Evolutionary conservation across 1,140 invertebrate genomes (phyloP).

Genomic region (Tribolium madens): DNA sequence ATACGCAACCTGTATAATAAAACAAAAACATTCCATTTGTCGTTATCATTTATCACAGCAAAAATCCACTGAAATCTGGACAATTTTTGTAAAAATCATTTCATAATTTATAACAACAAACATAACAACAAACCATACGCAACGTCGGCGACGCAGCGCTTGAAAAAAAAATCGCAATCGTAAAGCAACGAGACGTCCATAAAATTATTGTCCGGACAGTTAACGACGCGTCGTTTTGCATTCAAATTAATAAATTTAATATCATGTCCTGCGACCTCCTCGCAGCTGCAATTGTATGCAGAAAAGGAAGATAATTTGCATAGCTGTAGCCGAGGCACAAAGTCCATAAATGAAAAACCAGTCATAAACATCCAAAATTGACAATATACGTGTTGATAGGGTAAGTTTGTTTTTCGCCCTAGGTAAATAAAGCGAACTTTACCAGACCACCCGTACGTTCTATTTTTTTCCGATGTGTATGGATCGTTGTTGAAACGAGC

Average conservation of each 20-base stretch:
- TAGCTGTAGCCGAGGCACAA: too few species aligned
- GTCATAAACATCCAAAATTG: not conserved
- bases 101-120: too few species aligned
- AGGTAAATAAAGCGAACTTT: too few species aligned
- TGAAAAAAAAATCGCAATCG: not conserved
- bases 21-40: not conserved
- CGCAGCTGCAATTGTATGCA: slow-evolving; percentile 27
- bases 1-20: too few species aligned
- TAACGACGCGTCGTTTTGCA: slow-evolving; percentile 28
- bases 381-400: not conserved
- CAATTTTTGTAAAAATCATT: too few species aligned
- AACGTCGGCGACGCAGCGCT: too few species aligned
- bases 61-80: too few species aligned
- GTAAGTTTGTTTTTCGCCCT: too few species aligned
- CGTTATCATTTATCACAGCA: not conserved
- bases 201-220: slow-evolving; percentile 23
- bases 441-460: too few species aligned
- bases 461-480: not conserved
- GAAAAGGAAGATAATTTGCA: slow-evolving; percentile 8
- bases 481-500: too few species aligned
- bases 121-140: too few species aligned
- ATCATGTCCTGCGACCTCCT: not conserved
- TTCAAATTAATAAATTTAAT: slow-evolving; percentile 33
- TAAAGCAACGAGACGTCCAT: slow-evolving; percentile 25
- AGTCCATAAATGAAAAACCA: not conserved